Evolutionary conservation across 2,888 invertebrate species (phyloP).

Genomic region (Limnephilus auricula): DNA sequence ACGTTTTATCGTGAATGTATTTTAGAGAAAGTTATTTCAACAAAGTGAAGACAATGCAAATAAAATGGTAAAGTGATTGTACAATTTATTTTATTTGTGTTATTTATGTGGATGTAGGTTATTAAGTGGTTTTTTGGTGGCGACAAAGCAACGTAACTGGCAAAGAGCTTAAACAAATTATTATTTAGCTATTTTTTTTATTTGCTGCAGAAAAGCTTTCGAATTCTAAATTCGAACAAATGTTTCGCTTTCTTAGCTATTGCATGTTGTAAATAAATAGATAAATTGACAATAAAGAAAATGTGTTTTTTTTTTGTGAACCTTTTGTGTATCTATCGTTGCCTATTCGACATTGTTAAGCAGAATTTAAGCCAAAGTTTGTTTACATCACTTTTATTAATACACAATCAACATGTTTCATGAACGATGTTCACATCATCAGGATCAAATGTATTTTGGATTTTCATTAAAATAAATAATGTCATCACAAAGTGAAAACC

Average conservation of each 20-base stretch:
- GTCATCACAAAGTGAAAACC: too few species aligned
- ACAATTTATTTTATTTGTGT: not conserved
- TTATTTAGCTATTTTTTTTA: not conserved
- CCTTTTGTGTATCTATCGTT: not conserved
- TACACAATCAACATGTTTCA: too few species aligned
- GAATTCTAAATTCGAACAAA: not conserved
- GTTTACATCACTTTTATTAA: too few species aligned
- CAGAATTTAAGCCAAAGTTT: not conserved
- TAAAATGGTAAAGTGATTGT: not conserved
- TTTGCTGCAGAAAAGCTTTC: not conserved
- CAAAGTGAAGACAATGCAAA: not conserved
- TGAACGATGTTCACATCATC: too few species aligned
- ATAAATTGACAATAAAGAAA: not conserved
- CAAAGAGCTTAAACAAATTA: not conserved
- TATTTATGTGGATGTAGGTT: too few species aligned
- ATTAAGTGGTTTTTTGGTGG: too few species aligned
- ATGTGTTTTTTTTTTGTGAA: not conserved
- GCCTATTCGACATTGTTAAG: not conserved
- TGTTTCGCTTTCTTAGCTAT: not conserved
- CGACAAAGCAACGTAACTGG: not conserved
- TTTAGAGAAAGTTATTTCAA: too few species aligned
- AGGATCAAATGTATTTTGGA: too few species aligned
- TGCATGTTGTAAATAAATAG: not conserved
- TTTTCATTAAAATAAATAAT: too few species aligned
- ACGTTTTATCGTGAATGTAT: too few species aligned